These are phyloP conservation scores for Agrotis clavis DNA, from an alignment of 2,888 invertebrate species.

Conservation along the genomic window DNA sequence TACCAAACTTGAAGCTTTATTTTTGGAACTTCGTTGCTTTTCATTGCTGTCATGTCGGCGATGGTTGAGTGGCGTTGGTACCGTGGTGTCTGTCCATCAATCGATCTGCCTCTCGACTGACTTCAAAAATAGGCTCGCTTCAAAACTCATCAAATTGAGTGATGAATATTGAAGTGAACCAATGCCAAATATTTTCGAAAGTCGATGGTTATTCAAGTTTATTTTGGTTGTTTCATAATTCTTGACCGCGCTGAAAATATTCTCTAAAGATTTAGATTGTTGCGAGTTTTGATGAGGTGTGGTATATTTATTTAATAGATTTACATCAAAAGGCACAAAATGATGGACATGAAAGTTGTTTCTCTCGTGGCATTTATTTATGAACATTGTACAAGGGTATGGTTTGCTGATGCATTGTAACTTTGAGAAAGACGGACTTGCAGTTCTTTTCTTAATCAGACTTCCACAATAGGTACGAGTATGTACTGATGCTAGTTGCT, in stretches of 20 bases:
- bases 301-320: neutral
- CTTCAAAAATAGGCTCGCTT: constrained; percentile 41
- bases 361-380: neutral
- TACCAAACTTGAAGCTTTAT: constrained; percentile 17
- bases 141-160: constrained; percentile 40
- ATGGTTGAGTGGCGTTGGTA: constrained; percentile 39
- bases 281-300: neutral
- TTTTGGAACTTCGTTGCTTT: constrained; percentile 21
- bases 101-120: constrained; percentile 1
- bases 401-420: neutral
- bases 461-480: neutral
- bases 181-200: constrained; percentile 17
- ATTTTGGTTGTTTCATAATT: neutral
- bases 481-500: no score
- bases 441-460: neutral
- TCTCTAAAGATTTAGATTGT: neutral
- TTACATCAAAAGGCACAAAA: neutral
- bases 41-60: constrained; percentile 10
- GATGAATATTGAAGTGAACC: constrained; percentile 38
- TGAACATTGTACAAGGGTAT: neutral
- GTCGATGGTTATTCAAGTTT: neutral
- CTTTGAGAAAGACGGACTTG: neutral
- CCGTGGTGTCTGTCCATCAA: constrained; percentile 24
- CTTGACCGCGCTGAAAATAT: neutral
- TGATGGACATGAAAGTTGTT: neutral